These are phyloP conservation scores for Corvus hawaiiensis DNA, from an alignment of 2,113 vertebrate species.

Conservation along the genomic window DNA sequence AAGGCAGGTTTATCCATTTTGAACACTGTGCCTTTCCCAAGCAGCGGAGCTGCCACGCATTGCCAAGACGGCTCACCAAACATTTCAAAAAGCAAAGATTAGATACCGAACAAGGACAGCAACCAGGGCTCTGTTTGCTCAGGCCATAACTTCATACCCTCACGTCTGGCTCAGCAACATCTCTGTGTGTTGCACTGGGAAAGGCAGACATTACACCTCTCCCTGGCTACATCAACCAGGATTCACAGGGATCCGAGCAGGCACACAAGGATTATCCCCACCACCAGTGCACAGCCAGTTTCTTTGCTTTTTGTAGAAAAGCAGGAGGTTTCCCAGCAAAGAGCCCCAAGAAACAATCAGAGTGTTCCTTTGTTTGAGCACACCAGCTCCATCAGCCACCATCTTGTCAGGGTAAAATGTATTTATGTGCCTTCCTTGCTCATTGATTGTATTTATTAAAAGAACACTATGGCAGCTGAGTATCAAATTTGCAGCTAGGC, in stretches of 20 bases:
- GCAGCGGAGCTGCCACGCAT: background rate
- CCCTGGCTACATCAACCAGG: background rate
- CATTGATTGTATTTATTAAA: background rate
- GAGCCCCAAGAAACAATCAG: background rate
- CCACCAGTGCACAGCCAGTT: background rate
- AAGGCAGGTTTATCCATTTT: background rate
- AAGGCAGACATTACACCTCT: background rate
- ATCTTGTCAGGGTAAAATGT: background rate
- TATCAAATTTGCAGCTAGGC: background rate
- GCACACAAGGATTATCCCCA: rapidly evolving
- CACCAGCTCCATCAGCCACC: background rate
- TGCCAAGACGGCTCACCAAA: rapidly evolving
- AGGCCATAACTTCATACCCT: rapidly evolving
- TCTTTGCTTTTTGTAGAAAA: background rate
- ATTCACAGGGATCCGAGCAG: rapidly evolving
- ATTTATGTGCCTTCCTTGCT: background rate
- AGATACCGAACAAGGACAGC: background rate
- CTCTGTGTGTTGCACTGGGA: background rate
- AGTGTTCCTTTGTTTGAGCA: background rate
- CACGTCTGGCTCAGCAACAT: background rate
- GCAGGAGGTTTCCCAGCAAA: background rate
- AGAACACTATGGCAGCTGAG: background rate
- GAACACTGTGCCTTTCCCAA: rapidly evolving
- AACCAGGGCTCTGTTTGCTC: background rate
- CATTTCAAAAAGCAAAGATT: background rate